Evolutionary conservation across 2,797 vertebrate species (phyloP), one percentile per base, ranked within the genome.

Genomic region (Hoplostethus atlanticus): DNA sequence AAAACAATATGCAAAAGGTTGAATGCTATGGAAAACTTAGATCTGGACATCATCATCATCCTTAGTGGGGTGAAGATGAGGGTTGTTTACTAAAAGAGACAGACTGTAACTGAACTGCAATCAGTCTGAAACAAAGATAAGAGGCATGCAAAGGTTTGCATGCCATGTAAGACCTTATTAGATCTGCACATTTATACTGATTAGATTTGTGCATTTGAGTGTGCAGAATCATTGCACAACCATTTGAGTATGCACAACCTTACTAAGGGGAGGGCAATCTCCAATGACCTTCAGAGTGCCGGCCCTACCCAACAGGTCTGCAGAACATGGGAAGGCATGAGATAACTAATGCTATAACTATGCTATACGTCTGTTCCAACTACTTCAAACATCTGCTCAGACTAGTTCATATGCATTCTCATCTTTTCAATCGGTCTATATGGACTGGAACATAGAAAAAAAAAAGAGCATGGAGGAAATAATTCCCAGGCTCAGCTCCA

Each of bases 31-130:
- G 42, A 50, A 16, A 71, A 48, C 11, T 42, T 42, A 42, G 40
- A 42, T 42, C 78, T 71, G 0, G 46, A 34, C 16, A 83, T 55
- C 83, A 15, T 38, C 64, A 47, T 34, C 58, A 21, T 28, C 28
- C 28, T 28, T 28, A 28, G 28, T 28, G 28, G 28, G 28, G 82
- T n/a, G 73, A 74, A 70, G 92, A 93, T 10, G 64, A 80, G 38
- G 88, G 90, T 55, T 90, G 90, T 73, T 91, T 92, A 65, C 74
- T 93, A 86, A 94, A 92, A 0, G 93, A 93, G 31, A 92, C 89
- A 69, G 83, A 93, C 46, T n/a, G 15, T 48, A 12, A 42, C 93
- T 0, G 97, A 96, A 83, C 95, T 98, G 89, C 97, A 99, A 59
- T 96, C 96, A 5, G 97, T 98, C 98, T 99, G 92, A 64, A 81